Evolutionary conservation across 2,888 invertebrate genomes (phyloP), one percentile per base, ranked within the genome.

Genomic region (Priocnemis perturbator): DNA sequence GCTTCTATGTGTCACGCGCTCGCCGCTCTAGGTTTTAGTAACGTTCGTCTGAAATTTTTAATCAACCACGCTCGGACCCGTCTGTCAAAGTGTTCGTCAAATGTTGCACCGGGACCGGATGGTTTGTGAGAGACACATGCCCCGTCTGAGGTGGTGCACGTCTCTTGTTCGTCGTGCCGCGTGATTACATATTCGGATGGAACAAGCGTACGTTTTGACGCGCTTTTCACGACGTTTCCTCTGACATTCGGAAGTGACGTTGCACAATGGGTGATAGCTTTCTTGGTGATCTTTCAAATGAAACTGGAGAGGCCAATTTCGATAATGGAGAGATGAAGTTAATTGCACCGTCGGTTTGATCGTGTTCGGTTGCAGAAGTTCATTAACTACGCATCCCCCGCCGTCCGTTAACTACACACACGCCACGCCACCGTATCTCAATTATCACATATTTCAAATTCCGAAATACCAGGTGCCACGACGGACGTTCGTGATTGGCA

Each of bases 381-480:
- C 55, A 53, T 60, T 67, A 66, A 68, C 73, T 70, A 67, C 73
- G 69, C 60, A 56, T 37, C 37, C 37, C 45, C 57, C 30, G 30
- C 67, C 47, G 68, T 17, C 44, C 55, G 57, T 60, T 69, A 66
- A 68, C 73, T 70, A 67, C 73, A 71, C 63, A 56, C 56, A 47
- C 60, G n/a, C 55, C 30, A 50, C 52, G 58, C 52, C 7, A 11
- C 4, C 11, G 37, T 11, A 60, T 65, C 73, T 67, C 71, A 68
- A 69, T 78, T 76, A 79, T 63, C 69, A 61, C 48, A 56, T 67
- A 76, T 78, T 76, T 67, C 69, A 59, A 44, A 69, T 66, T 66
- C 62, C 44, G 26, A 62, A 57, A 52, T 71, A 73, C 69, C 64
- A 73, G 70, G 70, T 65, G 60, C 56, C 19, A 14, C 53, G 47